Conservation (phyloP, 2,113 vertebrate genomes). For the Phylloscopus trochilus region DNA sequence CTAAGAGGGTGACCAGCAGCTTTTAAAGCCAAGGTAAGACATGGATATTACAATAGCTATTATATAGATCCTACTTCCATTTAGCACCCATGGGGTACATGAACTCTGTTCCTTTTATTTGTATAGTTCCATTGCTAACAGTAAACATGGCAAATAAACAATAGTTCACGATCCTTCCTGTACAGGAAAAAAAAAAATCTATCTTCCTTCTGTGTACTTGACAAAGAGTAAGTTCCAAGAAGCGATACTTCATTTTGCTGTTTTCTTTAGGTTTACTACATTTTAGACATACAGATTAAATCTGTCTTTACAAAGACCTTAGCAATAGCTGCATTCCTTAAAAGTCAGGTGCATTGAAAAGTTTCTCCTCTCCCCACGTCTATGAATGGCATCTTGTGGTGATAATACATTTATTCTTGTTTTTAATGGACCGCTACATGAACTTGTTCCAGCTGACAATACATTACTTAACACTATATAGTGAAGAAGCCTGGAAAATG, state of each 20-base stretch:
- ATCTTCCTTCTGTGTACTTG: not conserved
- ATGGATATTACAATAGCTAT: not conserved
- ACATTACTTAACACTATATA: not conserved
- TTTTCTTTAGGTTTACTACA: not conserved
- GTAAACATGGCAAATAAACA: not conserved
- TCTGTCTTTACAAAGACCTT: not conserved
- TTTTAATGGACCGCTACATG: not conserved
- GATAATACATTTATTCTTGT: not conserved
- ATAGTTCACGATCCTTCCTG: not conserved
- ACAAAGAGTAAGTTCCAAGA: not conserved
- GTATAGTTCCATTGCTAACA: not conserved
- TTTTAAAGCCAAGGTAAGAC: not conserved
- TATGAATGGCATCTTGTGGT: not conserved
- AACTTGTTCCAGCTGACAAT: not conserved
- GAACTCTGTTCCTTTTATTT: not conserved
- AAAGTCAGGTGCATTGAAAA: not conserved
- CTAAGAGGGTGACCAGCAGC: not conserved
- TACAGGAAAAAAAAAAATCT: too few species aligned
- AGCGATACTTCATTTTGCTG: not conserved
- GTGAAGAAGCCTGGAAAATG: not conserved
- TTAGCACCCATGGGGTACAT: not conserved
- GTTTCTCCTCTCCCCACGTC: not conserved
- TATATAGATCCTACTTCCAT: not conserved
- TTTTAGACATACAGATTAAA: not conserved
- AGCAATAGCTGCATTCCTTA: not conserved